Conservation (phyloP, 2,888 invertebrate genomes). For the Venustoraphidia nigricollis region DNA sequence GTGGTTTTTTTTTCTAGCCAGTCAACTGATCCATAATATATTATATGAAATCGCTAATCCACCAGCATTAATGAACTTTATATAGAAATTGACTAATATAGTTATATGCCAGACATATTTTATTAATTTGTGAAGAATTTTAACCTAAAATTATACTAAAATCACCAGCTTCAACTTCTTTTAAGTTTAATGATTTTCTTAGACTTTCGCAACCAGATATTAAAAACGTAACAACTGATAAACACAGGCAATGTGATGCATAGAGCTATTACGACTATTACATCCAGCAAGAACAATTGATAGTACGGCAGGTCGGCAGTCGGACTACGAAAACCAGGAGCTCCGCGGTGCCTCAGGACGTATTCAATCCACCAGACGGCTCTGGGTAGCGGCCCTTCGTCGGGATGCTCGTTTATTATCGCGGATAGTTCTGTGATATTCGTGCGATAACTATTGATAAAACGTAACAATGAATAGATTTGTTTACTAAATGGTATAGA, state of each 20-base stretch:
- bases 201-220: too few species aligned
- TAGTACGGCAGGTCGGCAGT: slow-evolving; percentile 4
- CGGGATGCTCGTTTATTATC: slow-evolving; percentile 2
- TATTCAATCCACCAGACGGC: slow-evolving; percentile 5
- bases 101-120: too few species aligned
- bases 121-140: too few species aligned
- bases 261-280: neutral
- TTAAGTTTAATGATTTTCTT: too few species aligned
- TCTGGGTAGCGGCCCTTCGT: neutral
- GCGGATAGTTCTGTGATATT: slow-evolving; percentile 1
- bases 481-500: too few species aligned
- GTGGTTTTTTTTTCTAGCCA: too few species aligned
- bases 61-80: too few species aligned
- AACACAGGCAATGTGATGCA: neutral
- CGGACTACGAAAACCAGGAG: neutral
- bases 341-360: slow-evolving; percentile 1
- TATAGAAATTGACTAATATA: too few species aligned
- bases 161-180: too few species aligned
- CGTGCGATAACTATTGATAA: slow-evolving; percentile 1
- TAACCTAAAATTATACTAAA: too few species aligned
- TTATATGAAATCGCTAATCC: too few species aligned
- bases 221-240: neutral
- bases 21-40: too few species aligned
- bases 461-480: neutral
- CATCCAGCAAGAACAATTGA: slow-evolving; percentile 4